Conservation (phyloP, 2,113 vertebrate species). For the Bucco capensis region DNA sequence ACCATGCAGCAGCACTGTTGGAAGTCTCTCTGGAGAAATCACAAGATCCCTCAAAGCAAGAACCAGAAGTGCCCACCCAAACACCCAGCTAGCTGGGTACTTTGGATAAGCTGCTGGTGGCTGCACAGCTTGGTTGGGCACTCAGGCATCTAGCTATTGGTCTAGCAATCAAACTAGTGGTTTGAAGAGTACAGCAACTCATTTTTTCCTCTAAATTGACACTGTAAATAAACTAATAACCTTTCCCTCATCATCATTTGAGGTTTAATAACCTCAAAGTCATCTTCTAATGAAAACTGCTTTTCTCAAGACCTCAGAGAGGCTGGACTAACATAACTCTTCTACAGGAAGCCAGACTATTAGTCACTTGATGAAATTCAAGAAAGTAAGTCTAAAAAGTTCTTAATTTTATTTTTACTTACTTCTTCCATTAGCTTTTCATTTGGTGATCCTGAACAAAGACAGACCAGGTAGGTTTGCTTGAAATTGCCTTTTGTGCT, state of each 20-base stretch:
- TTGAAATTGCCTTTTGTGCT: conserved; percentile 85
- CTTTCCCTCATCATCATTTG: not conserved
- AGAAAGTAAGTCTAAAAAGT: conserved; percentile 1
- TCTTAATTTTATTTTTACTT: conserved; percentile 52
- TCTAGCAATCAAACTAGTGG: not conserved
- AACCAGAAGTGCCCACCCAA: not conserved
- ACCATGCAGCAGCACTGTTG: not conserved
- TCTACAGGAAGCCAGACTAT: not conserved
- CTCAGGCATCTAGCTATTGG: not conserved
- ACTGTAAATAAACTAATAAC: not conserved
- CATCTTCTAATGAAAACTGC: not conserved
- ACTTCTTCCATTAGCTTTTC: conserved; percentile 92
- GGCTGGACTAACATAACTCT: not conserved
- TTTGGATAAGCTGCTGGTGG: not conserved
- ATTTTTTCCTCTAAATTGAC: not conserved
- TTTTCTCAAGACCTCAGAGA: not conserved
- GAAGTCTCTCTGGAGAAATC: not conserved
- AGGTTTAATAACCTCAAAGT: not conserved
- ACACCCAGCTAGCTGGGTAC: not conserved
- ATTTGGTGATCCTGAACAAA: conserved; percentile 86
- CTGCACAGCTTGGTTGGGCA: not conserved
- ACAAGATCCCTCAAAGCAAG: not conserved
- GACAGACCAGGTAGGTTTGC: conserved; percentile 92
- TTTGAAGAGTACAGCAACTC: not conserved
- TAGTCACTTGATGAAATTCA: not conserved